Percentiles rank a stretch among this genome's conserved stretches.
Conservation (phyloP, 2,113 vertebrate genomes). For the Sinocyclocheilus anophthalmus region DNA sequence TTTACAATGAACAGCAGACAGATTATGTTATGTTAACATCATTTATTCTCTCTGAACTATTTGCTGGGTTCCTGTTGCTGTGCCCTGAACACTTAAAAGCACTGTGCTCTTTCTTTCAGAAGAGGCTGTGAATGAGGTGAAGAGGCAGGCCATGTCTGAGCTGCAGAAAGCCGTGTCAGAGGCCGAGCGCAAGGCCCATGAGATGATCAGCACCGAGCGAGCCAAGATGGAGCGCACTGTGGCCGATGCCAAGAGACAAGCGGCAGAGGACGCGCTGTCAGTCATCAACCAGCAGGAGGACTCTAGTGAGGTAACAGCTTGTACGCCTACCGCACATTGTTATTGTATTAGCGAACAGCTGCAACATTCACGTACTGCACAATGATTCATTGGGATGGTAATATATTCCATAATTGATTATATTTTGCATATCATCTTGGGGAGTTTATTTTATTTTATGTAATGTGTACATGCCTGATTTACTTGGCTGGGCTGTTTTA, state of each 20-base stretch:
- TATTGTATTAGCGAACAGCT: conserved; percentile 30
- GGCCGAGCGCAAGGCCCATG: conserved; percentile 92
- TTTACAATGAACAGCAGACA: background rate
- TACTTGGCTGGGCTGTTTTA: background rate
- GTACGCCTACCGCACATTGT: background rate
- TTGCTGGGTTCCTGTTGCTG: background rate
- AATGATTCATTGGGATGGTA: conserved; percentile 30
- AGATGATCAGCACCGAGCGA: conserved; percentile 91
- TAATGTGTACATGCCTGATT: background rate
- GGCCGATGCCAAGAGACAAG: conserved; percentile 92
- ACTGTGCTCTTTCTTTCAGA: conserved; percentile 79
- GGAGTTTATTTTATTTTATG: background rate
- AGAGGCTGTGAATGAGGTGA: conserved; percentile 98
- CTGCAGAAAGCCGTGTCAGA: conserved; percentile 96
- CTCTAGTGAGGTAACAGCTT: conserved; percentile 88
- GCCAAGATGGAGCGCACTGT: conserved; percentile 96
- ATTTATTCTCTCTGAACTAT: background rate
- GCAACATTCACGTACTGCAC: conserved; percentile 9
- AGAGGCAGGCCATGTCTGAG: conserved; percentile 96
- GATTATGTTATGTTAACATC: background rate
- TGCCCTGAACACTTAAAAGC: conserved; percentile 46
- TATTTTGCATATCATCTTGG: conserved; percentile 24
- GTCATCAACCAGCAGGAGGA: conserved; percentile 96
- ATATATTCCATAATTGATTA: background rate
- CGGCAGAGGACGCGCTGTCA: conserved; percentile 88